phyloP scores from a whole-genome alignment of 2,113 vertebrate species.

The Zosterops japonicus region DNA sequence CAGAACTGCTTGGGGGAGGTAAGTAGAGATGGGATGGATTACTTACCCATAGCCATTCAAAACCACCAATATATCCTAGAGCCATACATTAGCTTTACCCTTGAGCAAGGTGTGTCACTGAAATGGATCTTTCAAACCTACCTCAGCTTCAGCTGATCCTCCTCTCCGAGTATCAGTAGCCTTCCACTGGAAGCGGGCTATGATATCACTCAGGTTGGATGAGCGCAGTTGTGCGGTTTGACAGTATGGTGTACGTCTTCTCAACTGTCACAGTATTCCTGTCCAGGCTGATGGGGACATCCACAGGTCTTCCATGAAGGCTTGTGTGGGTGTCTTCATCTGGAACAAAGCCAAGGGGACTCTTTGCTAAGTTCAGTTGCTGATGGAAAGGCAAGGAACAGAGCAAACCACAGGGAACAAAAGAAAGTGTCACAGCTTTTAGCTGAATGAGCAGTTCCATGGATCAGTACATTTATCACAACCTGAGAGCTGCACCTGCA shows the following conservation, averaged over 20 bases:
- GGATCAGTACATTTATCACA: background rate
- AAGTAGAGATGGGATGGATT: background rate
- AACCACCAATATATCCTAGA: background rate
- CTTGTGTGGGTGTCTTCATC: conserved; percentile 80
- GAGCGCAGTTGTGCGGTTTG: conserved; percentile 62
- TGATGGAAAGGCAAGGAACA: background rate
- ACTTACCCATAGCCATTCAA: background rate
- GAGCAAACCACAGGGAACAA: background rate
- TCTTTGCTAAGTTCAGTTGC: background rate
- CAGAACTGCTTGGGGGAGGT: background rate
- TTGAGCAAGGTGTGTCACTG: too few species aligned
- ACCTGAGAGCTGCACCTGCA: background rate
- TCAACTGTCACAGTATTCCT: conserved; percentile 72
- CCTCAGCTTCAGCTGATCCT: conserved; percentile 65
- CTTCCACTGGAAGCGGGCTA: background rate
- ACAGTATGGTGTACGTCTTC: conserved; percentile 80
- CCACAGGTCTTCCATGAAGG: conserved; percentile 78
- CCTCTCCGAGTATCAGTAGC: background rate
- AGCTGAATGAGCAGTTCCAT: background rate
- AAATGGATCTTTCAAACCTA: conserved; percentile 23
- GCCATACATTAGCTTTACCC: fast-evolving
- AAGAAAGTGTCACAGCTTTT: background rate
- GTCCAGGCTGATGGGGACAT: conserved; percentile 80
- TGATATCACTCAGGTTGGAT: conserved; percentile 81
- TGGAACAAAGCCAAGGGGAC: conserved; percentile 55